Evolutionary conservation across 2,888 invertebrate genomes (phyloP), one percentile per base, ranked within the genome.

Genomic region (Himalopsyche anomala): DNA sequence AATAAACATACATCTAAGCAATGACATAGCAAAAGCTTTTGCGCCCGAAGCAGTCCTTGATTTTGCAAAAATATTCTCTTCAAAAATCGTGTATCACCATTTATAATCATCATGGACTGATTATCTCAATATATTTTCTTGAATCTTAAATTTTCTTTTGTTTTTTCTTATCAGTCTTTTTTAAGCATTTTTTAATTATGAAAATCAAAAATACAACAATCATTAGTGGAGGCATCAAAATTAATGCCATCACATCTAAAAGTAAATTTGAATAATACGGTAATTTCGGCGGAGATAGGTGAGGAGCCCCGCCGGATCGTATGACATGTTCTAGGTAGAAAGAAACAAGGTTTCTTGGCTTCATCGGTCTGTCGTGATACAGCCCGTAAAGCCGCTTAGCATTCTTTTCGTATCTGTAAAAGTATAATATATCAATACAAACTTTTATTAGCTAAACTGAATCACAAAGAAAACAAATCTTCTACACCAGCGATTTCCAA

Each of bases 311-410:
- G n/a, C 81, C 84, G 9, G 84, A 81, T 54, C 86, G 84, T 45
- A 86, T 84, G 28, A 79, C 84, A 42, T 86, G 86, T 54, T 86
- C 86, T n/a, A 80, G 82, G 74, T 86, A 74, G 55, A 81, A 84
- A 0, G 42, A 40, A 15, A 84, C 56, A 11, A 84, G 69, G 81
- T 86, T 82, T 51, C 69, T 42, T 11, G 86, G 84, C n/a, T 45
- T 81, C 40, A 86, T 86, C 11, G 86, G 86, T 42, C 86, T 83
- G 54, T 86, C 86, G 36, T 86, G 86, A 45, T 80, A 86, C 0
- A 86, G 38, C 11, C 45, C 11, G n/a, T 80, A 19, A 38, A 83
- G 19, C 51, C 56, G 36, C 62, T 45, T 83, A 4, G 86, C 86
- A 36, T 11, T 82, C 62, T 86, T 38, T n/a, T 62, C 36, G 36